phyloP scores from a whole-genome alignment of 2,113 vertebrate species.

The Pedionomus torquatus region DNA sequence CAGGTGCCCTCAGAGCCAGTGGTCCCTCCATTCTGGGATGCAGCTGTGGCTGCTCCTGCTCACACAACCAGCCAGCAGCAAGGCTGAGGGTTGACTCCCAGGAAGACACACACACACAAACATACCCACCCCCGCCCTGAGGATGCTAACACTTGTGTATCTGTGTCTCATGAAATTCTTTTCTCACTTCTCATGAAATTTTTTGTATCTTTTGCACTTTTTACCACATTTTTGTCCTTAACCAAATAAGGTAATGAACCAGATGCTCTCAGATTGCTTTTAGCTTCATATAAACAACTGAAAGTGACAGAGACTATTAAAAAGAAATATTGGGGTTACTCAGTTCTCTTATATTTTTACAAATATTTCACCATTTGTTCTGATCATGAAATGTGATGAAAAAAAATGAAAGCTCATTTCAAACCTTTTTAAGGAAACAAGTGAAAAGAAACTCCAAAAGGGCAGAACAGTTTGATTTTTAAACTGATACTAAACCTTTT shows the following conservation, averaged over 20 bases:
- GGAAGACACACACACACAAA: no score
- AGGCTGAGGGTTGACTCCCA: no score
- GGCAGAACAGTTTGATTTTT: background rate
- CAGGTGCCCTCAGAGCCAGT: background rate
- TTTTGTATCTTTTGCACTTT: background rate
- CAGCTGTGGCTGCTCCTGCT: background rate
- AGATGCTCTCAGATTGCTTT: background rate
- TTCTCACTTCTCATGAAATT: background rate
- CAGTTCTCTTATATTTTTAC: background rate
- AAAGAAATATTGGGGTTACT: background rate
- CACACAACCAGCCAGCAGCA: accelerated
- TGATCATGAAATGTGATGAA: background rate
- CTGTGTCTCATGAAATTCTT: no score
- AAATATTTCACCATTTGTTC: background rate
- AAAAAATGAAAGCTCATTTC: background rate
- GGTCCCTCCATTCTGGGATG: no score
- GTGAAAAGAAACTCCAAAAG: background rate
- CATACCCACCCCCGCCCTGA: background rate
- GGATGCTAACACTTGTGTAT: no score
- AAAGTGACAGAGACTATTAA: background rate
- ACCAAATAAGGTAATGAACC: background rate
- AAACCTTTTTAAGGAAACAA: background rate
- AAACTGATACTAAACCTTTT: background rate
- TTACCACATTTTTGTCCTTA: background rate
- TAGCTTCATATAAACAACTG: background rate